Evolutionary conservation across 2,888 invertebrate genomes (phyloP).

Genomic region (Macaria notata): DNA sequence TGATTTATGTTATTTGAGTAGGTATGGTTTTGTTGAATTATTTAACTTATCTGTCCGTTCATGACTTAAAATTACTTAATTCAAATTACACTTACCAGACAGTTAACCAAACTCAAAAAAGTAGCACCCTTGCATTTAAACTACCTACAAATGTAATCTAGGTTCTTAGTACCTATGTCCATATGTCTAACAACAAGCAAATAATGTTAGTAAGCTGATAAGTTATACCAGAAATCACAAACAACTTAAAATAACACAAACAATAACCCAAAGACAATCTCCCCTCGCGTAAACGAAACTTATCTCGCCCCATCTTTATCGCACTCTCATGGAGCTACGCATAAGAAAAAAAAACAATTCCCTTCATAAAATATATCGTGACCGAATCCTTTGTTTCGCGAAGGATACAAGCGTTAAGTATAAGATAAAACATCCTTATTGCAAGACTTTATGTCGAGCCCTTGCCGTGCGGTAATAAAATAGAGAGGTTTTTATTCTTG

Average conservation of each 20-base stretch:
- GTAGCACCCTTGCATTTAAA: too few relatives aligned
- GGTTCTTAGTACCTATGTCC: too few relatives aligned
- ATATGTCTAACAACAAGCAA: too few relatives aligned
- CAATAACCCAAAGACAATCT: slow-evolving; percentile 12
- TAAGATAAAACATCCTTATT: slow-evolving; percentile 47
- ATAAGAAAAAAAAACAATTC: slow-evolving; percentile 42
- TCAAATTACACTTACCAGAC: too few relatives aligned
- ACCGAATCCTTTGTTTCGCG: slow-evolving; percentile 37
- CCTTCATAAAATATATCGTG: slow-evolving; percentile 31
- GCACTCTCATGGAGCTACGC: slow-evolving; percentile 26
- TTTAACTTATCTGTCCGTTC: too few relatives aligned
- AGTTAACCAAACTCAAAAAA: too few relatives aligned
- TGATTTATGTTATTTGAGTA: too few relatives aligned
- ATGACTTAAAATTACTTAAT: too few relatives aligned
- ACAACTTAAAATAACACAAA: background rate
- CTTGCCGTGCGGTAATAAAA: slow-evolving; percentile 27
- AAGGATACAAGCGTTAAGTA: slow-evolving; percentile 35
- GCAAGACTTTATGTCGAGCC: slow-evolving; percentile 42
- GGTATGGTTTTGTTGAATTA: too few relatives aligned
- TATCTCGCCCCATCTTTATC: slow-evolving; percentile 28
- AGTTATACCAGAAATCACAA: too few relatives aligned
- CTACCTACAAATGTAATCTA: too few relatives aligned
- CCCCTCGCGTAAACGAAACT: slow-evolving; percentile 14
- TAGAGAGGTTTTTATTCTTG: slow-evolving; percentile 23
- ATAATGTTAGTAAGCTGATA: too few relatives aligned